These are phyloP conservation scores for Drosophila phalerata DNA, from an alignment of 2,888 invertebrate genomes.

Conservation along the genomic window DNA sequence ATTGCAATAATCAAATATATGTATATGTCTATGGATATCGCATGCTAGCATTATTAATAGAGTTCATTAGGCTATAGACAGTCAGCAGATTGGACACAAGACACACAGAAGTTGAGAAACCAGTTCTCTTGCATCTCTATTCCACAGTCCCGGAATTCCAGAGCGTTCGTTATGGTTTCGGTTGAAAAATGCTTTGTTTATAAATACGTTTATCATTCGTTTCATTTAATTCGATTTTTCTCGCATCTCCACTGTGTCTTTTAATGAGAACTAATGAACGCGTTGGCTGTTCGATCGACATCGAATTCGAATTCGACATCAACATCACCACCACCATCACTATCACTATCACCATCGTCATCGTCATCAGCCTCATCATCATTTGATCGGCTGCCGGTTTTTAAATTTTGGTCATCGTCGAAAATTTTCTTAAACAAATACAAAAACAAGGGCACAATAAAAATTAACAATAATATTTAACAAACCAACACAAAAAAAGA, in stretches of 20 bases:
- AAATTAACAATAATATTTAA: slow-evolving; percentile 45
- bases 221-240: slow-evolving; percentile 22
- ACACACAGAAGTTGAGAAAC: slow-evolving; percentile 16
- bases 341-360: slow-evolving; percentile 10
- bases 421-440: slow-evolving; percentile 21
- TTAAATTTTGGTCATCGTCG: slow-evolving; percentile 38
- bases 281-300: slow-evolving; percentile 37
- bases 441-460: slow-evolving; percentile 36
- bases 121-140: slow-evolving; percentile 23
- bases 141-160: slow-evolving; percentile 35
- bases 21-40: slow-evolving; percentile 33
- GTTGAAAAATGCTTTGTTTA: slow-evolving; percentile 74
- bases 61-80: slow-evolving; percentile 62
- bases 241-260: slow-evolving; percentile 21
- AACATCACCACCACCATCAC: not conserved
- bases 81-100: slow-evolving; percentile 14
- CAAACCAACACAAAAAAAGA: slow-evolving; percentile 8
- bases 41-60: slow-evolving; percentile 55
- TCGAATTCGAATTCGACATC: not conserved
- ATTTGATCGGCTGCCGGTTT: slow-evolving; percentile 47
- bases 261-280: slow-evolving; percentile 68
- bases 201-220: slow-evolving; percentile 62
- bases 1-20: slow-evolving; percentile 55
- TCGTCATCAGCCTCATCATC: slow-evolving; percentile 4
- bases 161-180: slow-evolving; percentile 54